Base-by-base conservation (phyloP, 2,797 vertebrate genomes). In the Acipenser transmontanus region DNA sequence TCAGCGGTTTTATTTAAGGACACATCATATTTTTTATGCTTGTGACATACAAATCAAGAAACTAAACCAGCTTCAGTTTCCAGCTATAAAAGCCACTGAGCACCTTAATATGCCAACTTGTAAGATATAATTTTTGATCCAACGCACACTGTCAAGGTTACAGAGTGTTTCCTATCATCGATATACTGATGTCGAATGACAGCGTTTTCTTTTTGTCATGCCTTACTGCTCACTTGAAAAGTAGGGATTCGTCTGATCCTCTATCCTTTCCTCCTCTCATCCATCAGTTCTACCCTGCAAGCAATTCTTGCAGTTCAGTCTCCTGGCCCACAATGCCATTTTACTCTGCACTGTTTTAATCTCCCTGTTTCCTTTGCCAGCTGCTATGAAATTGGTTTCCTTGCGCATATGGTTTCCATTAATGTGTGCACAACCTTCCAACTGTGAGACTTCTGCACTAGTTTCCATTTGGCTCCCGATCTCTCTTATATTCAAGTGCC, bases 141-240 rank as follows among this genome's bases (percentile, higher is more conserved):
- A 34, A 34, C 1, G 34, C 34, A 34, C 34, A 34, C 34, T 4
- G 4, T 34, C 34, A 4, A 3, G 34, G 34, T 34, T 34, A 34
- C 34, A 34, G 2, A 34, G 34, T 34, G 34, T 34, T 34, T 34
- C 34, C 34, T 34, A 34, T 34, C 34, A 4, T 34, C 34, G 34
- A 34, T 34, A 34, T 34, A 34, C 34, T 34, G 34, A 34, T 34
- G 34, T 34, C 34, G 34, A 34, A 77, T 70, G 66, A 77, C 78
- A 62, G 64, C 74, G 68, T 65, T 69, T 57, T 70, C 70, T 66
- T 80, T 82, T 85, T 89, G 87, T 81, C 84, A 85, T 68, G 51
- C 34, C 63, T 69, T 78, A 72, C 78, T 75, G 75, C 79, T 85
- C 78, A 77, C 34, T 34, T 34, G 34, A 34, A 34, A 34, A 34